These are phyloP conservation scores for Siderastrea siderea DNA, from an alignment of 92 coral and sea anemone species.

Conservation along the genomic window DNA sequence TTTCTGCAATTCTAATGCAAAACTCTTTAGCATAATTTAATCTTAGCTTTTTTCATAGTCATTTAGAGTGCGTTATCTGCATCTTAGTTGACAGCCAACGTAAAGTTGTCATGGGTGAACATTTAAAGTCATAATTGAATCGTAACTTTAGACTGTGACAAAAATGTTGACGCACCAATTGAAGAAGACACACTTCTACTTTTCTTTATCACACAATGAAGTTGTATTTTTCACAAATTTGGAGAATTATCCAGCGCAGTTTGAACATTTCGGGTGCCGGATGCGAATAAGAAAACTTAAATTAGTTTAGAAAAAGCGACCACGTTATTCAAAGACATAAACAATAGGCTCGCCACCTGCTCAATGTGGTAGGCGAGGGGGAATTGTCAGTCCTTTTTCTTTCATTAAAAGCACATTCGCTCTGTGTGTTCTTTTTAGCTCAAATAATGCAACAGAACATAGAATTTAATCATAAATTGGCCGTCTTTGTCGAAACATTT, in stretches of 20 bases:
- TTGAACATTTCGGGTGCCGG: slow-evolving; percentile 13
- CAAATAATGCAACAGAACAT: slow-evolving; percentile 13
- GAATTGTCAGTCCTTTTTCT: slow-evolving; percentile 26
- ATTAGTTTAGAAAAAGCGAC: slow-evolving; percentile 23
- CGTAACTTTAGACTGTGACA: not conserved
- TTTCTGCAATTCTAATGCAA: not conserved
- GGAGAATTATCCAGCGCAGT: not conserved
- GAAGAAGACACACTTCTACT: not conserved
- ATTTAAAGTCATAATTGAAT: slow-evolving; percentile 6
- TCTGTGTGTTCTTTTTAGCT: slow-evolving; percentile 10
- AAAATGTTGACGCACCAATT: slow-evolving; percentile 6
- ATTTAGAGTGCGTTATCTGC: not conserved
- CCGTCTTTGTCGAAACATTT: not conserved
- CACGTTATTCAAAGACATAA: slow-evolving; percentile 33
- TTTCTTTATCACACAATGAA: not conserved
- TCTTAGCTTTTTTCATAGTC: slow-evolving; percentile 1
- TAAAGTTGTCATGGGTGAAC: slow-evolving; percentile 33
- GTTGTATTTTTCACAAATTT: not conserved
- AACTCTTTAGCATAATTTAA: not conserved
- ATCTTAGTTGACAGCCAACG: not conserved
- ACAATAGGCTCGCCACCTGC: slow-evolving; percentile 43
- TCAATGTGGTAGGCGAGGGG: slow-evolving; percentile 1
- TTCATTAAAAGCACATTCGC: slow-evolving; percentile 29
- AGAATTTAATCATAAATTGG: not conserved
- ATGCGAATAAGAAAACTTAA: slow-evolving; percentile 1